phyloP scores from a whole-genome alignment of 2,888 invertebrate genomes.

The Eristalis arbustorum region DNA sequence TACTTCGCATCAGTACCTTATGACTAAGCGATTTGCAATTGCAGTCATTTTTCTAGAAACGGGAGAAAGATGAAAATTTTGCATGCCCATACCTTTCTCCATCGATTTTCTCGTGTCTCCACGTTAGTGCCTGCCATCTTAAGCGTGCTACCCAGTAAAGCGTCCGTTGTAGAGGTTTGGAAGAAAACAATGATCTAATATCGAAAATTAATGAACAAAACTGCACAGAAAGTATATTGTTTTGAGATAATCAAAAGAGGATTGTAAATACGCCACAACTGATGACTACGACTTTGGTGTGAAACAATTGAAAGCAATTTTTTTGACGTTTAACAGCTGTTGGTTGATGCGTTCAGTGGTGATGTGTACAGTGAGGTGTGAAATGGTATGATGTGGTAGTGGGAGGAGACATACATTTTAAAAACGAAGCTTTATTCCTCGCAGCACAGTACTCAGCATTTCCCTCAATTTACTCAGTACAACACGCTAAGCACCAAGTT shows the following conservation, averaged over 20 bases:
- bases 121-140: slow-evolving; percentile 69
- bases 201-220: background rate
- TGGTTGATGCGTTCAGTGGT: background rate
- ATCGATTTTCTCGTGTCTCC: slow-evolving; percentile 72
- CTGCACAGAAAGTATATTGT: background rate
- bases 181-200: background rate
- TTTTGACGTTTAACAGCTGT: slow-evolving; percentile 58
- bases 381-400: too few relatives aligned
- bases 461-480: too few relatives aligned
- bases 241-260: background rate
- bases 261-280: slow-evolving; percentile 52
- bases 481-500: too few relatives aligned
- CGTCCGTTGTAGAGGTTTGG: slow-evolving; percentile 28
- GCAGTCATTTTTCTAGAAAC: background rate
- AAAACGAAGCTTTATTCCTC: too few relatives aligned
- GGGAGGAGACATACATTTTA: too few relatives aligned
- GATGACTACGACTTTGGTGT: slow-evolving; percentile 14
- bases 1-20: background rate
- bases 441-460: too few relatives aligned
- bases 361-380: background rate
- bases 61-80: background rate
- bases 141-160: slow-evolving; percentile 33
- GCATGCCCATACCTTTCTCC: slow-evolving; percentile 70
- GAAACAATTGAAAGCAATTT: slow-evolving; percentile 31
- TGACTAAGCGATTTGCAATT: slow-evolving; percentile 21